Percentiles rank a stretch among this genome's conserved stretches.
phyloP scores from a whole-genome alignment of 2,113 vertebrate species.

The Saguinus midas region DNA sequence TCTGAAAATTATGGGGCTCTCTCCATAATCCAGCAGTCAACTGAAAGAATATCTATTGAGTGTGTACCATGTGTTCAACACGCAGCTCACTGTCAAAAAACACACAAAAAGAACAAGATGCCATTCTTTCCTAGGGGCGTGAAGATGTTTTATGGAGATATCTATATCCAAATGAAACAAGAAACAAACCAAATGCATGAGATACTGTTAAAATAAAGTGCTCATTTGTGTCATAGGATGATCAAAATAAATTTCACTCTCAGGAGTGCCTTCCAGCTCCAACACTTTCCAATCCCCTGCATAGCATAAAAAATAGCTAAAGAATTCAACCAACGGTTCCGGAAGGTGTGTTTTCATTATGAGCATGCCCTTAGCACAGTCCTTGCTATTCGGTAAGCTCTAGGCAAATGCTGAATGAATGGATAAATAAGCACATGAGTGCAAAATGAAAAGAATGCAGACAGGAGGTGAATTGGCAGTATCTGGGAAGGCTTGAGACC shows the following conservation, averaged over 20 bases:
- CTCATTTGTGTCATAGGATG: slow-evolving; percentile 17
- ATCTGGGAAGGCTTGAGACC: not conserved
- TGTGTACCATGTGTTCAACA: slow-evolving; percentile 9
- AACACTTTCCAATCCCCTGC: not conserved
- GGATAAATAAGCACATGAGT: not conserved
- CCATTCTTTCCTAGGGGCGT: not conserved
- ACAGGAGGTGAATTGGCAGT: not conserved
- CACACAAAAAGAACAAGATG: not conserved
- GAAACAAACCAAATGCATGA: slow-evolving; percentile 10
- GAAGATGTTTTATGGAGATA: slow-evolving; percentile 30
- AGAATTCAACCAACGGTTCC: not conserved
- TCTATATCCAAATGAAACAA: slow-evolving; percentile 16
- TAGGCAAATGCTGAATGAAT: not conserved
- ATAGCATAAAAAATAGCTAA: not conserved
- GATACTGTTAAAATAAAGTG: slow-evolving; percentile 36
- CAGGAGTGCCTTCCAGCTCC: not conserved
- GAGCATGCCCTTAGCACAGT: not conserved
- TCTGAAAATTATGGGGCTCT: not conserved
- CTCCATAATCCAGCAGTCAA: not conserved
- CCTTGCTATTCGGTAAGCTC: not conserved
- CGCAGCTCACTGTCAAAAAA: not conserved
- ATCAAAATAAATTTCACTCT: slow-evolving; percentile 36
- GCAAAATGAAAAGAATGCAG: not conserved
- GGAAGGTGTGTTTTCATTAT: not conserved
- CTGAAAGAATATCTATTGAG: not conserved